Evolutionary conservation across 2,888 invertebrate genomes (phyloP), one percentile per base, ranked within the genome.

Genomic region (Agrypnus murinus): DNA sequence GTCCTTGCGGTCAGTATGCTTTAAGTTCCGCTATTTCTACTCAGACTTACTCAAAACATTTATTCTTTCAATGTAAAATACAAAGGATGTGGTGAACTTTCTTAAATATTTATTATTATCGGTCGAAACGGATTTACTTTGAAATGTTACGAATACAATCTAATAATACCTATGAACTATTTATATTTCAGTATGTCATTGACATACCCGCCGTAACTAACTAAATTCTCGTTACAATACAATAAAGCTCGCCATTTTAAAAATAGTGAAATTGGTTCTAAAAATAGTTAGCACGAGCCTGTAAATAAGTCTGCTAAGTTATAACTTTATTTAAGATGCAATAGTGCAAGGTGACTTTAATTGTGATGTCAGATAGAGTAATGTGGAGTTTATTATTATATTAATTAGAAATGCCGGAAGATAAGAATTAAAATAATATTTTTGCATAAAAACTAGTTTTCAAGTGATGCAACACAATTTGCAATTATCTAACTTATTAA

Each of bases 91-190:
- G 50, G 50, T 50, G 12, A 31, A 50, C 12, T 25, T 25, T 25
- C 50, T 17, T 50, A n/a, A 50, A n/a, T n/a, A n/a, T n/a, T n/a
- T 1, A 14, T 43, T 43, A 25, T 43, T 43, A 43, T 43, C 43
- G 43, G 43, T 7, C 14, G 43, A 43, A 15, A 14, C 19, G 31
- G 3, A 50, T 55, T 48, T 62, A 48, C 14, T 62, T 36, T 45
- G 48, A 62, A 48, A 17, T 48, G 38, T 59, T 59, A 48, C 45
- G 48, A 62, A 48, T 43, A 40, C 55, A 15, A 40, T 55, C 64
- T 64, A 64, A 64, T 64, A 64, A 64, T 64, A 64, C 53, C 32
- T 19, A 7, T 17, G 19, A 36, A 53, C 64, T 64, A 64, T 64
- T 55, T 64, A 55, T 64, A 64, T 19, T 34, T 31, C n/a, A 25